Evolutionary conservation across 2,113 vertebrate genomes (phyloP), one percentile per base, ranked within the genome.

Genomic region (Cromileptes altivelis): DNA sequence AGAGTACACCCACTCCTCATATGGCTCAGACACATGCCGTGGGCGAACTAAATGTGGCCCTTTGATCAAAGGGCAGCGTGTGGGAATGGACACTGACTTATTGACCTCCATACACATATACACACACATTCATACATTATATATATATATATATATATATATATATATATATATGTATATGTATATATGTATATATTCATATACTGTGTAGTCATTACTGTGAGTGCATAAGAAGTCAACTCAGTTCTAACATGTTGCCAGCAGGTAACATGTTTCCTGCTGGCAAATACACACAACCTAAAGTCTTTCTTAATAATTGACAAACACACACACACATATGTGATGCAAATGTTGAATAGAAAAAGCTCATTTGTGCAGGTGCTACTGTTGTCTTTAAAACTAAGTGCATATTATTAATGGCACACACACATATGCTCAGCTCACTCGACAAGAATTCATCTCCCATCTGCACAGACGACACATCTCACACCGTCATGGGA

Each of bases 41-140:
- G 88, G 92, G 93, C 64, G 82, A 89, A 89, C 86, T 81, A 85
- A 93, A 88, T 86, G 85, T 79, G 89, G 81, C 72, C 82, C 81
- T 89, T 85, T 90, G 89, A 93, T 92, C 89, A 91, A 81, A 87
- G 89, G 78, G 50, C 89, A 84, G 86, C 61, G 14, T 84, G 86
- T 67, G 87, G 88, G 80, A 84, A 84, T 72, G 89, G 89, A 90
- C 77, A 33, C 78, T 50, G 81, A 89, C 86, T 89, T 87, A 42
- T 60, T 91, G 86, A 87, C 75, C 90, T 73, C 67, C 75, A 45
- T 67, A 45, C 61, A 55, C 74, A 56, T 18, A 65, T 18, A 65
- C 19, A 40, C 63, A 71, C 80, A 78, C 76, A 86, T 56, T 55
- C 53, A 67, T 52, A 73, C 47, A 74, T 58, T 21, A 37, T 37